phyloP scores from a whole-genome alignment of 53 echinoderm and acorn worm genomes.

The Henricia sp. region DNA sequence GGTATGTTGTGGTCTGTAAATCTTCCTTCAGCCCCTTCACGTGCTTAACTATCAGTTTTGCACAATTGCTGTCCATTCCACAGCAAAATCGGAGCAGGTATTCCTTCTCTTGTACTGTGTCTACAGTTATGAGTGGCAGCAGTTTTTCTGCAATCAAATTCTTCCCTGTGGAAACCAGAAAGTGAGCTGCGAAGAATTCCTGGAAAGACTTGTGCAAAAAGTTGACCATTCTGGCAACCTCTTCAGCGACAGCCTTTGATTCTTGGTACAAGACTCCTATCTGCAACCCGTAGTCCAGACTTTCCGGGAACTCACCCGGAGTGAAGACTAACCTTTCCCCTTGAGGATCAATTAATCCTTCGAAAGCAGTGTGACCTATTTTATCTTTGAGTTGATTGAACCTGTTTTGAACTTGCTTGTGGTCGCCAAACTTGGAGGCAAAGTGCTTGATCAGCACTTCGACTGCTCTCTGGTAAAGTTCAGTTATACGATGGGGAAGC shows the following conservation, averaged over 20 bases:
- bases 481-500: neutral
- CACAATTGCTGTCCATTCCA: neutral
- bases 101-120: neutral
- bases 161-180: neutral
- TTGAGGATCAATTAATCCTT: neutral
- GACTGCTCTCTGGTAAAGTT: neutral
- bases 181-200: conserved; percentile 3
- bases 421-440: neutral
- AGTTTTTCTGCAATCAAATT: neutral
- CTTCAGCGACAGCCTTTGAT: neutral
- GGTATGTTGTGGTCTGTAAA: conserved; percentile 1
- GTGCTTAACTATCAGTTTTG: conserved; percentile 5
- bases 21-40: conserved; percentile 1
- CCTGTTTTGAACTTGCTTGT: neutral
- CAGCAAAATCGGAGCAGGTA: conserved; percentile 16
- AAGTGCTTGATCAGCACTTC: neutral
- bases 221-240: neutral
- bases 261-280: conserved; percentile 5
- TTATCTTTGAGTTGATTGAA: neutral
- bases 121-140: neutral
- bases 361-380: neutral
- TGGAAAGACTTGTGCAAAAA: conserved; percentile 7
- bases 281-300: neutral
- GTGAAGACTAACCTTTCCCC: neutral
- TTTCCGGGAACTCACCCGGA: neutral